A percentile compares a stretch with the other conserved stretches of the same genome.
Conservation (phyloP, 2,113 vertebrate genomes). For the Lepus americanus region DNA sequence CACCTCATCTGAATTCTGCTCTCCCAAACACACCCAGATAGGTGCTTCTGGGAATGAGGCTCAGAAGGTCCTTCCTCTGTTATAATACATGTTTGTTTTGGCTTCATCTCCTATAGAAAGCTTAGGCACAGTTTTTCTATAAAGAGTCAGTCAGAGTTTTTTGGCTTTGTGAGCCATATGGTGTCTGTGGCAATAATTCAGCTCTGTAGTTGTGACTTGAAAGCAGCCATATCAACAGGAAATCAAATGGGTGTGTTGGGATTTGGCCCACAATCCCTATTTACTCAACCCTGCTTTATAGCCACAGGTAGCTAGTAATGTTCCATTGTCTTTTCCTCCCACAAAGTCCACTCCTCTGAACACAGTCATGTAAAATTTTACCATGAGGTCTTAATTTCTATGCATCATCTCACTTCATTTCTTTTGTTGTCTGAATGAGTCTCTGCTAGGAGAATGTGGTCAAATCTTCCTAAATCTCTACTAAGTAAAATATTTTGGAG, state of each 20-base stretch:
- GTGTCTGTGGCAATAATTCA: neutral
- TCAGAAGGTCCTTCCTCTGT: neutral
- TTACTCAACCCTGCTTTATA: neutral
- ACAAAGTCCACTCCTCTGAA: neutral
- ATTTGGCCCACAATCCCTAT: neutral
- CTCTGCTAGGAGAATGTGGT: slow-evolving; percentile 6
- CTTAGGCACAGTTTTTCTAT: neutral
- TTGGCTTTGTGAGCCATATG: neutral
- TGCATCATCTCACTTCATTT: neutral
- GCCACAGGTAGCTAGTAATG: neutral
- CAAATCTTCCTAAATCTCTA: neutral
- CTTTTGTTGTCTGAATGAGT: neutral
- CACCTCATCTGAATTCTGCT: neutral
- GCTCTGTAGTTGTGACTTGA: neutral
- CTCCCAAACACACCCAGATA: neutral
- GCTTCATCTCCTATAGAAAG: neutral
- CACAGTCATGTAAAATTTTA: neutral
- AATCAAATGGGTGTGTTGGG: neutral
- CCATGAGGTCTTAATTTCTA: neutral
- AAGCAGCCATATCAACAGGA: neutral
- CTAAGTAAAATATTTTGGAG: slow-evolving; percentile 47
- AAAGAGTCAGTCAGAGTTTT: neutral
- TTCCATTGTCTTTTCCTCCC: neutral
- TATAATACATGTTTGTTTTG: neutral
- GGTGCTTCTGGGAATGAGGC: neutral